phyloP scores from a whole-genome alignment of 2,888 invertebrate species.

The Rhabditoides inermis region DNA sequence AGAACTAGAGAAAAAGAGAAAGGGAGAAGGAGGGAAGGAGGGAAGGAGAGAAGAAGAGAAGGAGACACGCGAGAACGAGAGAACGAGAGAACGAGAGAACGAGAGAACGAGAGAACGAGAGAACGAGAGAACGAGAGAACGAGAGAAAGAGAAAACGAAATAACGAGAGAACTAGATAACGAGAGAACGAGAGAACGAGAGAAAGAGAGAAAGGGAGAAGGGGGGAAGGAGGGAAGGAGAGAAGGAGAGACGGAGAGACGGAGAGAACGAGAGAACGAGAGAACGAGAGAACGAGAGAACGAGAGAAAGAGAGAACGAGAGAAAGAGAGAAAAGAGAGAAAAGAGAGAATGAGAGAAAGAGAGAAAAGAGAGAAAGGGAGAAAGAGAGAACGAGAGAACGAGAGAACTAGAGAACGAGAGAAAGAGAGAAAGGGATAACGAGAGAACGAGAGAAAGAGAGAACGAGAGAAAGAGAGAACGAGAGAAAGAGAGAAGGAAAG shows the following conservation, averaged over 20 bases:
- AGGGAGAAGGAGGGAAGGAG: slow-evolving; percentile 2
- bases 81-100: background rate
- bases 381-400: background rate
- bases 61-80: too few relatives aligned
- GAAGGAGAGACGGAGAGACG: slow-evolving; percentile 1
- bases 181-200: background rate
- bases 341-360: slow-evolving; percentile 5
- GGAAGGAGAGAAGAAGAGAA: too few relatives aligned
- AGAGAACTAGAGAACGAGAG: slow-evolving; percentile 6
- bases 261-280: slow-evolving; percentile 10
- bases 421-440: background rate
- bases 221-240: slow-evolving; percentile 3
- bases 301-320: slow-evolving; percentile 7
- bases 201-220: background rate
- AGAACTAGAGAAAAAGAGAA: too few relatives aligned
- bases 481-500: background rate
- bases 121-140: background rate
- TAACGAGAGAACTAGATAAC: background rate
- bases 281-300: too few relatives aligned
- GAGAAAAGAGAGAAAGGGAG: background rate
- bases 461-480: background rate
- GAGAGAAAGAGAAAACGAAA: background rate
- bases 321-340: background rate
- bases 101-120: background rate
- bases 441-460: background rate